Evolutionary conservation across 2,113 vertebrate species (phyloP), one percentile per base, ranked within the genome.

Genomic region (Carassius auratus): DNA sequence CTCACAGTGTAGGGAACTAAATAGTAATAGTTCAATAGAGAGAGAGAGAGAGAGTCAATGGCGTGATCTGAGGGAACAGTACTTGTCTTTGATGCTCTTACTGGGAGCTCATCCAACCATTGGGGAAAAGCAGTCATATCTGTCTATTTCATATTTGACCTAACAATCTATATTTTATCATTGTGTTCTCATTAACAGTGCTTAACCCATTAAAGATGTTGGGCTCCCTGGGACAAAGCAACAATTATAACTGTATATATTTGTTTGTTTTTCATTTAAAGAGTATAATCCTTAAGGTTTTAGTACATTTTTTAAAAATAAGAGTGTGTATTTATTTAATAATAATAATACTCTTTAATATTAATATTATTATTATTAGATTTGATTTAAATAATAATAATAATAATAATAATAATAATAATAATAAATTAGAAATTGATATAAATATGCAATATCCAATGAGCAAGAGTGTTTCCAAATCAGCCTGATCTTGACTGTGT

Each of bases 81-180:
- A 66, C 45, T 55, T 45, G 23, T 81, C 42, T 81, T 66, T 81
- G 15, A 80, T 45, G 59, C 59, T 64, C 77, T 80, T 38, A 55
- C 15, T 59, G 59, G 59, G 21, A 66, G 78, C 36, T 19, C n/a
- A 45, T 64, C 23, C 77, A 45, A 45, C 38, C 61, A 21, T 13
- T 81, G 42, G 79, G 79, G 79, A 81, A 50, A 59, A 81, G 62
- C 15, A 48, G 42, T 19, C 61, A 68, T 42, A 81, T 81, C 23
- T 81, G 79, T 68, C 62, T 42, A 21, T 81, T 66, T 81, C 14
- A 19, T 81, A 21, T 81, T 68, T 33, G 15, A 81, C n/a, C 62
- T 62, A 26, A 61, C 14, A 17, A n/a, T 17, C 38, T 23, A 19
- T 81, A 26, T 81, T 66, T 33, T 48, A 50, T 30, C 38, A 21